Evolutionary conservation across 2,888 invertebrate species (phyloP).

Genomic region (Autographa pulchrina): DNA sequence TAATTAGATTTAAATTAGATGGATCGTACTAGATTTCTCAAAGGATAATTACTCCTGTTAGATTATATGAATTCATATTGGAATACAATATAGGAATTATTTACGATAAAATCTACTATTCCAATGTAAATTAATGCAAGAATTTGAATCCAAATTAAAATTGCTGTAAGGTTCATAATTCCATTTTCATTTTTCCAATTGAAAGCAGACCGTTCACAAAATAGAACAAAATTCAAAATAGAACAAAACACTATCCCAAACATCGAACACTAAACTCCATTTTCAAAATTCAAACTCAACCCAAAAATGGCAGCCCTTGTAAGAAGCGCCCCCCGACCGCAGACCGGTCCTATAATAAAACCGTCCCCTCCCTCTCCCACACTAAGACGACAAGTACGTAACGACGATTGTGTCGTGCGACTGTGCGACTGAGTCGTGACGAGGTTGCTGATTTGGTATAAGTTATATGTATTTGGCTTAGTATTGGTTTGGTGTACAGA

Average conservation of each 20-base stretch:
- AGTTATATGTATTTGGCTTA: slow-evolving; percentile 52
- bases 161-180: too few relatives aligned
- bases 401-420: slow-evolving; percentile 84
- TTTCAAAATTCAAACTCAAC: neutral
- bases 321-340: slow-evolving; percentile 83
- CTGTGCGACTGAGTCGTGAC: slow-evolving; percentile 74
- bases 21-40: too few relatives aligned
- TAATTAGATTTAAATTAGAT: too few relatives aligned
- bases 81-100: too few relatives aligned
- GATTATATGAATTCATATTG: too few relatives aligned
- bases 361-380: slow-evolving; percentile 76
- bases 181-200: too few relatives aligned
- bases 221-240: neutral
- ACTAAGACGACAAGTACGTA: slow-evolving; percentile 81
- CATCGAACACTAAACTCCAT: neutral
- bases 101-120: too few relatives aligned
- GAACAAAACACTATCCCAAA: neutral
- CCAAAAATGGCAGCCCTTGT: slow-evolving; percentile 78
- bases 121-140: too few relatives aligned
- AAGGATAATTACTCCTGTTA: too few relatives aligned
- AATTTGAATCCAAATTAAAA: too few relatives aligned
- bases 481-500: neutral
- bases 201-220: too few relatives aligned
- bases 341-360: slow-evolving; percentile 83
- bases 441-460: slow-evolving; percentile 79